Evolutionary conservation across 2,888 invertebrate genomes (phyloP).

Genomic region (Apodemia duryi): DNA sequence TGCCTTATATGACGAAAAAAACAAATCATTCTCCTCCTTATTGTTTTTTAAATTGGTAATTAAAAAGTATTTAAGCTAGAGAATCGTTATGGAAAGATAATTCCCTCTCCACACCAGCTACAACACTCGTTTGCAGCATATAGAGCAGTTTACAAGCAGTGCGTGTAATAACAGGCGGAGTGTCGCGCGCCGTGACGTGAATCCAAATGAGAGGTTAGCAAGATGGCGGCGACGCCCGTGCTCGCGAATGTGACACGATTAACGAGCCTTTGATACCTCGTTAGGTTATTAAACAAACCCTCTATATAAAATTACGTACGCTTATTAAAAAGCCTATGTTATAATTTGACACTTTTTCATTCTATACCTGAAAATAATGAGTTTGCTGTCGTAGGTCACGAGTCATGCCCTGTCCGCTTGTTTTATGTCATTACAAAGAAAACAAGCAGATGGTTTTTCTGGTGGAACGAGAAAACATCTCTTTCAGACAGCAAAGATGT

Average conservation of each 20-base stretch:
- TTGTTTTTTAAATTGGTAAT: slow-evolving; percentile 11
- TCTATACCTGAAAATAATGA: neutral
- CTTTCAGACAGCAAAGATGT: too few species aligned
- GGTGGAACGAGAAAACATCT: too few species aligned
- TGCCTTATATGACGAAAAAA: neutral
- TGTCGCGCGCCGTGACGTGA: slow-evolving; percentile 53
- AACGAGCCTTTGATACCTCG: slow-evolving; percentile 17
- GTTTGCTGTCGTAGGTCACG: too few species aligned
- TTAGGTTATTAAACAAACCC: slow-evolving; percentile 17
- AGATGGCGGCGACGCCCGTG: slow-evolving; percentile 38
- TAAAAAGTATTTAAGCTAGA: slow-evolving; percentile 12
- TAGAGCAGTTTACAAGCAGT: slow-evolving; percentile 19
- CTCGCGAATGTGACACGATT: slow-evolving; percentile 2
- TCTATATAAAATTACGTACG: slow-evolving; percentile 10
- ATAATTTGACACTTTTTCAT: neutral
- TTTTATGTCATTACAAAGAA: too few species aligned
- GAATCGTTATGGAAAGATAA: slow-evolving; percentile 13
- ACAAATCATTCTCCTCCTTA: slow-evolving; percentile 1
- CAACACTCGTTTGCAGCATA: slow-evolving; percentile 11
- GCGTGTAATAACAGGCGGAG: slow-evolving; percentile 26
- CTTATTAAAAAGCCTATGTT: slow-evolving; percentile 2
- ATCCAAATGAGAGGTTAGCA: slow-evolving; percentile 54
- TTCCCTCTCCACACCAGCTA: slow-evolving; percentile 15
- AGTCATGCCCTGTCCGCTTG: too few species aligned
- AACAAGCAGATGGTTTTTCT: too few species aligned